Evolutionary conservation across 1,140 invertebrate species (phyloP).

Genomic region (Conopomorpha cramerella): DNA sequence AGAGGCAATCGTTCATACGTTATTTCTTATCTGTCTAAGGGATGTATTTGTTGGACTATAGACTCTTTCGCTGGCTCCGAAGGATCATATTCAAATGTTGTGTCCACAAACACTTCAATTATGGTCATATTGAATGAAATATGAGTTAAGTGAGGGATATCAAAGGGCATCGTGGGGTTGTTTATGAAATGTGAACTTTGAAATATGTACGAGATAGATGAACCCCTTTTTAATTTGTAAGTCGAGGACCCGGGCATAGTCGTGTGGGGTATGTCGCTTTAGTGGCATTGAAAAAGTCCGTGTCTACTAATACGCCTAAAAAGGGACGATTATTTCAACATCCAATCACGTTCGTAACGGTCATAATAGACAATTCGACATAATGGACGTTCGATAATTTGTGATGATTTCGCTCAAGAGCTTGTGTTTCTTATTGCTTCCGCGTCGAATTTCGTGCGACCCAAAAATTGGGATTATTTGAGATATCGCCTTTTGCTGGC

Average conservation of each 20-base stretch:
- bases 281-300: too few species aligned
- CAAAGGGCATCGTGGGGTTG: conserved; percentile 47
- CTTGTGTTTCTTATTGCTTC: conserved; percentile 60
- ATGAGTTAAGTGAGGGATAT: conserved; percentile 57
- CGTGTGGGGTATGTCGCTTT: too few species aligned
- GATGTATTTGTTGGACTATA: too few species aligned
- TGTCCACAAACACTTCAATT: conserved; percentile 37
- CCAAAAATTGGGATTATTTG: conserved; percentile 54
- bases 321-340: too few species aligned
- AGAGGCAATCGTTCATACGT: conserved; percentile 49
- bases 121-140: conserved; percentile 55
- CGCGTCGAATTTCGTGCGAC: conserved; percentile 59
- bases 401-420: conserved; percentile 30
- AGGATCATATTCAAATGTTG: conserved; percentile 31
- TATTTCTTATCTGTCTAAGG: conserved; percentile 39
- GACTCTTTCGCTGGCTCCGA: too few species aligned
- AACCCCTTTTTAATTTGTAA: conserved; percentile 57
- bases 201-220: conserved; percentile 36
- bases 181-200: conserved; percentile 51
- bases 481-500: conserved; percentile 54
- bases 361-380: too few species aligned
- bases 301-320: too few species aligned
- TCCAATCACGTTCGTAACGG: too few species aligned
- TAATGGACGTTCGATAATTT: too few species aligned
- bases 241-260: conserved; percentile 43